Evolutionary conservation across 2,888 invertebrate genomes (phyloP).

Genomic region (Microctonus aethiopoides): DNA sequence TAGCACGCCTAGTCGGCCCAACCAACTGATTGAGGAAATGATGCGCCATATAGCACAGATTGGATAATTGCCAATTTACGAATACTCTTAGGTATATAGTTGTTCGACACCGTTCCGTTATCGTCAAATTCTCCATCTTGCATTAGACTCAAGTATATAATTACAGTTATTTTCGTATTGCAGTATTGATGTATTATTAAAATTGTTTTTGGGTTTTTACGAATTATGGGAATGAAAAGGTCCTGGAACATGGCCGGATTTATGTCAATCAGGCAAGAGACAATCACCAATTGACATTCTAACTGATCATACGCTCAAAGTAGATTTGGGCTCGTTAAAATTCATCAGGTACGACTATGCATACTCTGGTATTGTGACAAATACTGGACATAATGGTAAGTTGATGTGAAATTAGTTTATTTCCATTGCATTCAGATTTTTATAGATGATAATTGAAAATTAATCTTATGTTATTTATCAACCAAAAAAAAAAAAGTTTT

Average conservation of each 20-base stretch:
- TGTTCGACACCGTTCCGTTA: conserved; percentile 46
- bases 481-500: too few species aligned
- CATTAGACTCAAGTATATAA: not conserved
- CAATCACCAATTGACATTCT: conserved; percentile 85
- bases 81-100: conserved; percentile 41
- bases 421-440: not conserved
- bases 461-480: too few species aligned
- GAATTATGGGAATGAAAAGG: conserved; percentile 39
- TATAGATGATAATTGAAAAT: too few species aligned
- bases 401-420: conserved; percentile 15
- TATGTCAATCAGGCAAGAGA: conserved; percentile 72
- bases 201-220: not conserved
- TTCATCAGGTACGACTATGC: conserved; percentile 72
- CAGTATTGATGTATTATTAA: not conserved
- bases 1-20: conserved; percentile 30
- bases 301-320: conserved; percentile 69
- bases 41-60: conserved; percentile 43
- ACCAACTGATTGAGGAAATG: conserved; percentile 51
- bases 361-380: conserved; percentile 69
- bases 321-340: conserved; percentile 67
- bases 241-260: conserved; percentile 72
- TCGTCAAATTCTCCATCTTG: conserved; percentile 16
- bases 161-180: not conserved
- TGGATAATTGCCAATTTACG: conserved; percentile 47
- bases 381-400: conserved; percentile 79